Conservation (phyloP, 2,113 vertebrate genomes). For the Megaptera novaeangliae region DNA sequence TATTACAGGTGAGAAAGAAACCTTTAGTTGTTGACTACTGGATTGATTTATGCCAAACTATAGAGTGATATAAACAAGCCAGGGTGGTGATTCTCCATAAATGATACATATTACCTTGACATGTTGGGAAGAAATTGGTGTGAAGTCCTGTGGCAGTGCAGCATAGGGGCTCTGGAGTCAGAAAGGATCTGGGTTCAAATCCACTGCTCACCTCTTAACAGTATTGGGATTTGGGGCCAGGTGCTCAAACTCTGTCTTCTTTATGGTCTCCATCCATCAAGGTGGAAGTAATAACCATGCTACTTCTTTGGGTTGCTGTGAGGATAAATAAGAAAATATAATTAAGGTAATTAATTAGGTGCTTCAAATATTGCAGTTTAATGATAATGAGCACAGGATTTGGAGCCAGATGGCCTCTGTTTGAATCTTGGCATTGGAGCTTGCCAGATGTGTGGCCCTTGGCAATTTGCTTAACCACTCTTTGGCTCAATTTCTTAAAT, state of each 20-base stretch:
- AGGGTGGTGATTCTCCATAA: neutral
- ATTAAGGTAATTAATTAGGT: neutral
- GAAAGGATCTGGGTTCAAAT: neutral
- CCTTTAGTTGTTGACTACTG: neutral
- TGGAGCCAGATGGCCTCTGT: neutral
- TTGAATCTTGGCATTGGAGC: neutral
- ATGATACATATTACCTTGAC: neutral
- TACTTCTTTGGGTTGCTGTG: neutral
- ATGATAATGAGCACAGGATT: neutral
- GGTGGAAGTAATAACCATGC: neutral
- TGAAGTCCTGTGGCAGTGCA: neutral
- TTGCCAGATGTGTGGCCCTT: conserved; percentile 30
- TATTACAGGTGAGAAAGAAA: neutral
- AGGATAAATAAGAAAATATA: neutral
- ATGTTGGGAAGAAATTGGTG: neutral
- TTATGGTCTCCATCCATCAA: neutral
- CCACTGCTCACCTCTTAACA: neutral
- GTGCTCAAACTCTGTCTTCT: neutral
- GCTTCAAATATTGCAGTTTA: neutral
- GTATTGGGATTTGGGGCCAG: neutral
- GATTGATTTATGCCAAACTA: neutral
- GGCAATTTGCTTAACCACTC: neutral
- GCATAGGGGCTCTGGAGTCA: neutral
- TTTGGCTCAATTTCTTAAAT: conserved; percentile 13
- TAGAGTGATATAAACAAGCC: neutral